Base-by-base conservation (phyloP, 2,113 vertebrate species). In the Columba janthina region DNA sequence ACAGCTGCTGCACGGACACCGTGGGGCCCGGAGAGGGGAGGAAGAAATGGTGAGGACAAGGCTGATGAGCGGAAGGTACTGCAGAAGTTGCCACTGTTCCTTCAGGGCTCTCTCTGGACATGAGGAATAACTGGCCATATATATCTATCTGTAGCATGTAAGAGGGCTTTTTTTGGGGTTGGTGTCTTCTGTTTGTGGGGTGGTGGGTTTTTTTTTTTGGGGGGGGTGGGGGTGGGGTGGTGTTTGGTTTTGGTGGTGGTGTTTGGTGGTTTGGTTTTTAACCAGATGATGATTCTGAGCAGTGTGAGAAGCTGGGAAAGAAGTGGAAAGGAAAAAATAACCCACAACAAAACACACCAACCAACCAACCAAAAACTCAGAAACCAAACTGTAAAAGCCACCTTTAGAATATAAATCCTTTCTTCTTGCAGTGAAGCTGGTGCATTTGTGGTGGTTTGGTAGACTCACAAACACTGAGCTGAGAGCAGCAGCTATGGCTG, bases 21-120 rank as follows among this genome's bases (percentile, higher is more conserved):
- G 31, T 15, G 40, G 32, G 40, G 4, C 28, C 11, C 5, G 44
- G 60, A 11, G 54, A 56, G 54, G 26, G 1, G 1, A 10, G 40
- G 26, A 15, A 29, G 53, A 36, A 26, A 20, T 1, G 34, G 15
- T 10, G 36, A 26, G 19, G 57, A 5, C 10, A 6, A 0, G 1
- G 36, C 50, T 18, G 31, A 17, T 5, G 34, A 16, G 22, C 42
- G 20, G 53, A 21, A 66, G 31, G 29, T 7, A 11, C 42, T 5
- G 57, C 38, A 66, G 67, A 31, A 53, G 11, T 22, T 24, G 28
- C 32, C 38, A 5, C 36, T 46, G 24, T 10, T 14, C 22, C 16
- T 62, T 74, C 67, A 38, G 22, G 31, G 18, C 25, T 29, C 11
- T 3, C 16, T 38, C 48, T 12, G 36, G 66, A 13, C 42, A 46